phyloP scores from a whole-genome alignment of 1,140 invertebrate species.

The Leptinotarsa undecemlineata region DNA sequence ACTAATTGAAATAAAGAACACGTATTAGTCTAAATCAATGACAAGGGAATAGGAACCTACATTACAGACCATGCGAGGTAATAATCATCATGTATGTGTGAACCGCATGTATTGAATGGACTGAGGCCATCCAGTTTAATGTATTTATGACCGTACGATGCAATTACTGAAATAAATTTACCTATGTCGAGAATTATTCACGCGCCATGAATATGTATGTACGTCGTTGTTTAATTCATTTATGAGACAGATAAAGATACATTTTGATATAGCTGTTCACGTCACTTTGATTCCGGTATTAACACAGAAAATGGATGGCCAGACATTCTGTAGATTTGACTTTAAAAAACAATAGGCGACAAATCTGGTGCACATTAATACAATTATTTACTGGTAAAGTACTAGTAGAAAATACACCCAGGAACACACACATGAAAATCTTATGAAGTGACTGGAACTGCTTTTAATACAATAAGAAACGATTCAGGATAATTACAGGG shows the following conservation, averaged over 20 bases:
- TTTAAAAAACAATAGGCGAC: no score
- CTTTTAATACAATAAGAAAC: no score
- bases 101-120: slow-evolving; percentile 1
- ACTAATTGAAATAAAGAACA: slow-evolving; percentile 20
- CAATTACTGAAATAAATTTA: slow-evolving; percentile 23
- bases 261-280: slow-evolving; percentile 1
- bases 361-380: no score
- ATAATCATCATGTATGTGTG: slow-evolving; percentile 15
- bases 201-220: not conserved
- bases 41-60: slow-evolving; percentile 5
- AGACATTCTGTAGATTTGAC: no score
- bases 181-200: slow-evolving; percentile 15
- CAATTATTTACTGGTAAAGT: no score
- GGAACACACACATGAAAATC: no score
- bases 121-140: slow-evolving; percentile 16
- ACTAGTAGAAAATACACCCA: no score
- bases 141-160: slow-evolving; percentile 13
- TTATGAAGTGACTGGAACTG: no score
- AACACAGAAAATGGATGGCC: not conserved
- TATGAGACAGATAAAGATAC: slow-evolving; percentile 11
- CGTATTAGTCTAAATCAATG: slow-evolving; percentile 16
- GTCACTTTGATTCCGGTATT: not conserved
- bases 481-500: no score
- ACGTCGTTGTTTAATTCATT: slow-evolving; percentile 13
- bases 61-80: slow-evolving; percentile 4